Base-by-base conservation (phyloP, 2,888 invertebrate species). In the Ptychoptera albimana region DNA sequence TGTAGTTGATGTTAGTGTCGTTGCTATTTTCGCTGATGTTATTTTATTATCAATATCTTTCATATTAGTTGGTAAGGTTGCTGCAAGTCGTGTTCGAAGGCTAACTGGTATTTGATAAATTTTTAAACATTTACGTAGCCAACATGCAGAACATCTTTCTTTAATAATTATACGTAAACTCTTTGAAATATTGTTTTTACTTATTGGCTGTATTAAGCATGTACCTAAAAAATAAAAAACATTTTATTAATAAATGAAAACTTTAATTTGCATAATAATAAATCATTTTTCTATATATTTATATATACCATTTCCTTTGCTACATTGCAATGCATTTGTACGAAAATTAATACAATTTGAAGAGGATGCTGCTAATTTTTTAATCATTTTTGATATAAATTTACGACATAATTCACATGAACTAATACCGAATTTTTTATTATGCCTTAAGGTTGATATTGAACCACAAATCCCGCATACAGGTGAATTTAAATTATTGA, bases 371-470 rank as follows among this genome's bases (percentile, higher is more conserved):
- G 50, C 45, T 11, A 55, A 52, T 46, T 77, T 74, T 61, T 81
- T 82, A 49, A 82, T 73, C 72, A 83, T 79, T 60, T 84, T 83
- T 13, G 83, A 79, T 56, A 88, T 84, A 62, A 89, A 89, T 61
- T 86, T 86, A 42, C 84, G 73, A 61, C 91, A 91, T 8, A 83
- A 79, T 59, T 85, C 84, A 62, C 91, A 91, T 51, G 84, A 82
- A 57, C 79, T 78, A 48, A 84, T 81, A 30, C 87, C 87, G 60
- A 84, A 86, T 60, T 86, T 87, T 48, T 83, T 73, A 16, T 84
- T 80, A 66, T 85, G 83, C 55, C 15, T 34, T 42, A 34, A 42
- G 2, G 31, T 31, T 14, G 42, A 42, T 35, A 80, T 75, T 37
- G 83, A 80, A 36, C 81, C 80, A 61, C 86, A 86, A 32, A 86